Percentiles rank a stretch among this genome's conserved stretches.
Conservation (phyloP, 2,113 vertebrate species). For the Scopus umbretta region DNA sequence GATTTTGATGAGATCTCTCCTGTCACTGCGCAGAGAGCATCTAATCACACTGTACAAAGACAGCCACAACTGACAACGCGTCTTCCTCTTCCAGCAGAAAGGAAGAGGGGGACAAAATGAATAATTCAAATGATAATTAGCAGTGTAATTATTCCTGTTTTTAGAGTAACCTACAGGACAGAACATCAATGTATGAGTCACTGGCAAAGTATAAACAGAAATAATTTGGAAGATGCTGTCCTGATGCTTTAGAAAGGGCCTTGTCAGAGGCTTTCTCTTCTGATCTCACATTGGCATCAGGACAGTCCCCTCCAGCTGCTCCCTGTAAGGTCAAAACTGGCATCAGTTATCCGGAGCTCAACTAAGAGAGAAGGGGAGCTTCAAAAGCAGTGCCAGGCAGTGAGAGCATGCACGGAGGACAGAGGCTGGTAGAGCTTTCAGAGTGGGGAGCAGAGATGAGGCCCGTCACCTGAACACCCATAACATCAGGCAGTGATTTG, state of each 20-base stretch:
- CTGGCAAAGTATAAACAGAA: slow-evolving; percentile 47
- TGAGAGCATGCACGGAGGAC: neutral
- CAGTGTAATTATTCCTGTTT: slow-evolving; percentile 62
- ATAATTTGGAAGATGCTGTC: slow-evolving; percentile 30
- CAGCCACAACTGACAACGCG: slow-evolving; percentile 40
- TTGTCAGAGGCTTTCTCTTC: slow-evolving; percentile 18
- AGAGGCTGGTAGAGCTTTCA: neutral
- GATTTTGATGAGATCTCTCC: slow-evolving; percentile 34
- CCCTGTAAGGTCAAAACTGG: neutral
- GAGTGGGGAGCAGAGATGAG: neutral
- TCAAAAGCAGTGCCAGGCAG: neutral
- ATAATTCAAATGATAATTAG: slow-evolving; percentile 68
- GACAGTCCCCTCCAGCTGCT: neutral
- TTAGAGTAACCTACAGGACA: slow-evolving; percentile 68
- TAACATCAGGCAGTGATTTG: neutral
- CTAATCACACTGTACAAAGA: slow-evolving; percentile 23
- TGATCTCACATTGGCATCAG: neutral
- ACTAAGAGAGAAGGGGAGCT: neutral
- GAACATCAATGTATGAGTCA: slow-evolving; percentile 57
- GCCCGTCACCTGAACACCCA: neutral
- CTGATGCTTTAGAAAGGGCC: neutral
- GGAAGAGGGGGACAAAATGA: slow-evolving; percentile 51
- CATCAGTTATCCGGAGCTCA: neutral
- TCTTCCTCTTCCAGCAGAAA: slow-evolving; percentile 52
- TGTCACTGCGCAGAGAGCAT: neutral